Percentiles rank a stretch among this genome's conserved stretches.
Evolutionary conservation across 2,888 invertebrate species (phyloP).

Genomic region (Cancer borealis): DNA sequence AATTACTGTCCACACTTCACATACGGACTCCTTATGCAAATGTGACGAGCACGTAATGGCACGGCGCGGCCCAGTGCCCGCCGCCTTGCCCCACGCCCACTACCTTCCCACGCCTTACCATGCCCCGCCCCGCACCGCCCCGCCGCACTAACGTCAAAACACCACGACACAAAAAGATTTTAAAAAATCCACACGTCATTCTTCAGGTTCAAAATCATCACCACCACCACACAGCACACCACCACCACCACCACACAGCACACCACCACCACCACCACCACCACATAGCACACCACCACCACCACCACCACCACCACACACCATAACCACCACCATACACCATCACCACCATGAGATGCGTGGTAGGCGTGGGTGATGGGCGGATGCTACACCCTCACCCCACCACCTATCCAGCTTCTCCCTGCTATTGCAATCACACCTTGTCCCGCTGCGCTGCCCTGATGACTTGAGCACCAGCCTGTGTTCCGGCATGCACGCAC

Average conservation of each 20-base stretch:
- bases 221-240: background rate
- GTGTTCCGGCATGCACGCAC: background rate
- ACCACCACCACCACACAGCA: too few relatives aligned
- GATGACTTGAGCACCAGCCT: constrained; percentile 1
- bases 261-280: background rate
- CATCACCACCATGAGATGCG: background rate
- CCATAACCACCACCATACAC: background rate
- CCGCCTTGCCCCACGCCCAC: constrained; percentile 1
- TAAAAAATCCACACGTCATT: background rate
- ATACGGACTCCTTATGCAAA: background rate
- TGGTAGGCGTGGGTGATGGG: background rate
- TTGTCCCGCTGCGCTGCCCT: background rate
- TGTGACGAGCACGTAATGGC: background rate
- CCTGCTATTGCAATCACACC: constrained; percentile 7
- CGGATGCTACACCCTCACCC: background rate
- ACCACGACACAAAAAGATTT: background rate
- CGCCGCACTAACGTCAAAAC: background rate
- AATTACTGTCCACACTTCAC: constrained; percentile 6
- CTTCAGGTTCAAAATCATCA: background rate
- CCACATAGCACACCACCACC: background rate
- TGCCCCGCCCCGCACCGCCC: background rate
- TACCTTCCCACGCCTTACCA: constrained; percentile 45
- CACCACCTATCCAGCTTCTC: background rate
- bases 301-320: background rate
- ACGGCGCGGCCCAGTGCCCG: background rate